Evolutionary conservation across 2,797 vertebrate species (phyloP).

Genomic region (Mormyrops boulengeri): DNA sequence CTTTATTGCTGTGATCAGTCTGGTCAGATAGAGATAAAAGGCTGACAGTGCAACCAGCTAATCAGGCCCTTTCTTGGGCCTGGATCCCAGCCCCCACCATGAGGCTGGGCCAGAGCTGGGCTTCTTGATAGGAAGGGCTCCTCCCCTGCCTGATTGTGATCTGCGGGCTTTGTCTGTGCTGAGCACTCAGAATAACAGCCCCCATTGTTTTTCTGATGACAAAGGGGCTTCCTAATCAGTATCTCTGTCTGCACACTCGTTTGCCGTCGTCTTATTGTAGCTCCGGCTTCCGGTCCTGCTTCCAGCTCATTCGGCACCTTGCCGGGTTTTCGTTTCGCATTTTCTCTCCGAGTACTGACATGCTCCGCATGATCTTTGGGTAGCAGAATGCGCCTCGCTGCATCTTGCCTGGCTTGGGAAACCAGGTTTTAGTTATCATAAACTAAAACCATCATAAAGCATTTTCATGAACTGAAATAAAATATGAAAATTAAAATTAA

Average conservation of each 20-base stretch:
- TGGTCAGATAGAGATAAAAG: not conserved
- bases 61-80: not conserved
- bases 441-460: not conserved
- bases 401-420: not conserved
- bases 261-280: not conserved
- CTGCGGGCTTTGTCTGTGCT: not conserved
- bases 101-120: not conserved
- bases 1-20: not conserved
- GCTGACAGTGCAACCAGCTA: not conserved
- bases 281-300: not conserved
- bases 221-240: not conserved
- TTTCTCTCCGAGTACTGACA: not conserved
- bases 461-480: not conserved
- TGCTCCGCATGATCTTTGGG: not conserved
- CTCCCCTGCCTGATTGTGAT: not conserved
- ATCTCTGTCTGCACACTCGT: not conserved
- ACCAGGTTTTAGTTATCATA: not conserved
- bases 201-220: not conserved
- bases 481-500: too few relatives aligned
- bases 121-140: not conserved
- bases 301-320: not conserved
- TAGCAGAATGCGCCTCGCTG: not conserved
- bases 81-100: not conserved
- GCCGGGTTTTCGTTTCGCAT: not conserved
- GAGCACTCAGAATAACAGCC: not conserved